phyloP scores from a whole-genome alignment of 2,797 vertebrate species.

The Cossypha heuglini region DNA sequence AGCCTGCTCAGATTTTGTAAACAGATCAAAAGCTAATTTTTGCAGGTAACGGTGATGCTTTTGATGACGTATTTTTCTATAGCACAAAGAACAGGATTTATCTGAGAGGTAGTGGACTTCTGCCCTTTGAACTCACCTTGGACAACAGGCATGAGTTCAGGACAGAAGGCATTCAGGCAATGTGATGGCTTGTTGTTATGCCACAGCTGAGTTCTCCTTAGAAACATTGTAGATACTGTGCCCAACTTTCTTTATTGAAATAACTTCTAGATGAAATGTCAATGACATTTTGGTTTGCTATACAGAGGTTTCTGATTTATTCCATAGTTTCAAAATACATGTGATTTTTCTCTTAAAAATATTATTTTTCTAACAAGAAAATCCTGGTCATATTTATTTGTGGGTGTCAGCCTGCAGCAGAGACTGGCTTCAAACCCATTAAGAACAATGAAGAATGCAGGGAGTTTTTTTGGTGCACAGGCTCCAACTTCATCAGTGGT shows the following conservation, averaged over 20 bases:
- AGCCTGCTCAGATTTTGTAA: neutral
- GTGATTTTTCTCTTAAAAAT: neutral
- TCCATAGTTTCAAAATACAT: neutral
- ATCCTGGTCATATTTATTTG: neutral
- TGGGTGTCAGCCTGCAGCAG: fast-evolving
- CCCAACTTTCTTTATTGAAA: neutral
- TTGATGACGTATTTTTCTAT: neutral
- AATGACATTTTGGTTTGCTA: neutral
- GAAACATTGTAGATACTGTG: neutral
- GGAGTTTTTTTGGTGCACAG: neutral
- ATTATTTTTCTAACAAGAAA: neutral
- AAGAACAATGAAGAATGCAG: neutral
- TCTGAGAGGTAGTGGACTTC: neutral
- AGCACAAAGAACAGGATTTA: neutral
- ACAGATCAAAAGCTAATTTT: neutral
- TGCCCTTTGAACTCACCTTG: neutral
- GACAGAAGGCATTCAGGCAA: neutral
- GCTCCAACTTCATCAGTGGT: neutral
- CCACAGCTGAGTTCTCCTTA: neutral
- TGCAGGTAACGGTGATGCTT: neutral
- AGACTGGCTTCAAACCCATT: neutral
- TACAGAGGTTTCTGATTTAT: neutral
- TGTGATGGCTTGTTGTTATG: neutral
- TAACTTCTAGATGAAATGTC: neutral
- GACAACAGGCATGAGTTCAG: fast-evolving